Percentiles rank a stretch among this genome's conserved stretches.
phyloP scores from a whole-genome alignment of 2,797 vertebrate species.

The Oophaga sylvatica region DNA sequence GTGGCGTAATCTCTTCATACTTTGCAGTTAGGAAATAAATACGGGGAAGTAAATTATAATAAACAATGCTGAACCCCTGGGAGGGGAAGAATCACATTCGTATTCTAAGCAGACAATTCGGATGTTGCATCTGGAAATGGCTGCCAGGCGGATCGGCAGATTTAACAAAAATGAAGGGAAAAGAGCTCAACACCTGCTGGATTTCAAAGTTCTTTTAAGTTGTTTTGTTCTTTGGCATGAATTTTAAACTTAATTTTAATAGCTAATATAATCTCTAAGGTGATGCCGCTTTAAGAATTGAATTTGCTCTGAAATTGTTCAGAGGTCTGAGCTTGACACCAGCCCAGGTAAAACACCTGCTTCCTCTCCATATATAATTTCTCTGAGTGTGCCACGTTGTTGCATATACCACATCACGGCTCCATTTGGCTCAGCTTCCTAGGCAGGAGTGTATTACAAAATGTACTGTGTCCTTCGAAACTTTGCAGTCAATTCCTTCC shows the following conservation, averaged over 20 bases:
- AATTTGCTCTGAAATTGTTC: constrained; percentile 35
- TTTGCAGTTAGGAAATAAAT: constrained; percentile 28
- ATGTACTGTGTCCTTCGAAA: constrained; percentile 24
- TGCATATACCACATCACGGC: background rate
- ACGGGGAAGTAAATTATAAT: constrained; percentile 38
- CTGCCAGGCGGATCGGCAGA: background rate
- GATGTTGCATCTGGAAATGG: constrained; percentile 15
- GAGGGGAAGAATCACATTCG: constrained; percentile 35
- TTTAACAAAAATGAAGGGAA: constrained; percentile 32
- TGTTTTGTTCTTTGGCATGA: constrained; percentile 18
- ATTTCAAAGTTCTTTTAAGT: constrained; percentile 3
- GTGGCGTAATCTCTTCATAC: constrained; percentile 17
- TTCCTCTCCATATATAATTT: constrained; percentile 39
- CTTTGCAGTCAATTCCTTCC: background rate
- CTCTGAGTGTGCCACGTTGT: background rate
- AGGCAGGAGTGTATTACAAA: background rate
- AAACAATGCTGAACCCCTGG: constrained; percentile 29
- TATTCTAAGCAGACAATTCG: constrained; percentile 24
- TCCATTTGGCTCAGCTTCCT: constrained; percentile 6
- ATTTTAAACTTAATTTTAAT: constrained; percentile 42
- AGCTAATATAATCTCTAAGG: constrained; percentile 44
- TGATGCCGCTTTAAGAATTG: constrained; percentile 14
- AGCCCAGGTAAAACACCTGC: constrained; percentile 41
- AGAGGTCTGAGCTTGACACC: constrained; percentile 10
- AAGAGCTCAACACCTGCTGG: constrained; percentile 48